A percentile compares a stretch with the other conserved stretches of the same genome.
Evolutionary conservation across 2,113 vertebrate species (phyloP).

Genomic region (Tachuris rubrigastra): DNA sequence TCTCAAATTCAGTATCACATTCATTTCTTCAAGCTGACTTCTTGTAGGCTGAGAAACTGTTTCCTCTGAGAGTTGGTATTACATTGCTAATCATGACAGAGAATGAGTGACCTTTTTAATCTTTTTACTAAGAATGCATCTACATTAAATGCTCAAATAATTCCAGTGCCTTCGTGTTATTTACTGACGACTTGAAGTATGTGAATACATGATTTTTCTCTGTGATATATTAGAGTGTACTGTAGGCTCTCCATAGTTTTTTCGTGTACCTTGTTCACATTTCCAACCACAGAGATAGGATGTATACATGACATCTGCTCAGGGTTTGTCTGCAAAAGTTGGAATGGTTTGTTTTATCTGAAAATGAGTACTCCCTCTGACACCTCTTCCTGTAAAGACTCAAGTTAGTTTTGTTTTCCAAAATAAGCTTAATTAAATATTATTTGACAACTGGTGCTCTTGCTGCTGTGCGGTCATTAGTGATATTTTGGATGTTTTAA

Average conservation of each 20-base stretch:
- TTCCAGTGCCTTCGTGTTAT: neutral
- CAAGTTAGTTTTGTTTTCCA: neutral
- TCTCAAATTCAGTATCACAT: neutral
- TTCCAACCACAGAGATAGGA: neutral
- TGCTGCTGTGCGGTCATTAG: neutral
- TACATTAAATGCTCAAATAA: neutral
- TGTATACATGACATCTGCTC: neutral
- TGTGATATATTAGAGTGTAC: neutral
- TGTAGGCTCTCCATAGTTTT: neutral
- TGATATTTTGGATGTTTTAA: neutral
- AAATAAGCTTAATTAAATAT: neutral
- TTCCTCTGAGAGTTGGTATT: conserved; percentile 17
- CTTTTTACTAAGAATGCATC: neutral
- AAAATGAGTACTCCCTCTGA: neutral
- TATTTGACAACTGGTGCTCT: neutral
- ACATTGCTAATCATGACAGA: neutral
- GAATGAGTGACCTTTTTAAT: conserved; percentile 36
- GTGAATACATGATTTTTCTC: neutral
- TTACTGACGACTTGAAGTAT: neutral
- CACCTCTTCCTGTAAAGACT: neutral
- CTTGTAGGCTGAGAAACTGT: neutral
- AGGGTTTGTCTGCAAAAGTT: neutral
- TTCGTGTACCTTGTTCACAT: neutral
- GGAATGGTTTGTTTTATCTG: neutral
- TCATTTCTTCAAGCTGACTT: neutral